A percentile compares a stretch with the other conserved stretches of the same genome.
Evolutionary conservation across 2,113 vertebrate species (phyloP).

Genomic region (Tetrax tetrax): DNA sequence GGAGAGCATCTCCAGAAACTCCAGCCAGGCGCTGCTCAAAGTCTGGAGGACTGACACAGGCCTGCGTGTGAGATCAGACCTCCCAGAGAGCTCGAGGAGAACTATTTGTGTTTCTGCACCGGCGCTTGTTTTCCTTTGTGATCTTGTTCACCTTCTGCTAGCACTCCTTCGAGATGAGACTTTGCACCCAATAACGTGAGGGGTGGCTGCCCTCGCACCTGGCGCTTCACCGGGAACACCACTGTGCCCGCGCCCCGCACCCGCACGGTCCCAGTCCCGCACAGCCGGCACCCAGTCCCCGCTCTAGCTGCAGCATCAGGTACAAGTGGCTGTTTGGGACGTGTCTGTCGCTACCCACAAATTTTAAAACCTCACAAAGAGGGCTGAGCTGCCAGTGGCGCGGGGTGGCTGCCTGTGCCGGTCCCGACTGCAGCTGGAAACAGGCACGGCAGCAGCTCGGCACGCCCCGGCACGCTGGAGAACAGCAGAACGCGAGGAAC

Average conservation of each 20-base stretch:
- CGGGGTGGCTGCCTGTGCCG: not conserved
- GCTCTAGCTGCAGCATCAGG: not conserved
- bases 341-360: not conserved
- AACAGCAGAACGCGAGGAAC: not conserved
- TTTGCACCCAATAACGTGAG: not conserved
- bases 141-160: not conserved
- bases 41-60: not conserved
- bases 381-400: not conserved
- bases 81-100: not conserved
- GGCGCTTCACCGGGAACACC: not conserved
- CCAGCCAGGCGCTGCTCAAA: fast-evolving
- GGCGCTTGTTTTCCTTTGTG: not conserved
- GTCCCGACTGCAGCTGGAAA: not conserved
- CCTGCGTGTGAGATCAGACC: not conserved
- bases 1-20: not conserved
- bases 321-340: not conserved
- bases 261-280: fast-evolving
- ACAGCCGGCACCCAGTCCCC: fast-evolving
- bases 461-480: not conserved
- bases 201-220: not conserved
- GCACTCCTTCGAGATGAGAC: not conserved
- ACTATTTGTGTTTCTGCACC: not conserved
- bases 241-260: not conserved
- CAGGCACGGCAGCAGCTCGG: not conserved
- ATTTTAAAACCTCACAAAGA: not conserved